Evolutionary conservation across 2,113 vertebrate genomes (phyloP).

Genomic region (Pelobates fuscus): DNA sequence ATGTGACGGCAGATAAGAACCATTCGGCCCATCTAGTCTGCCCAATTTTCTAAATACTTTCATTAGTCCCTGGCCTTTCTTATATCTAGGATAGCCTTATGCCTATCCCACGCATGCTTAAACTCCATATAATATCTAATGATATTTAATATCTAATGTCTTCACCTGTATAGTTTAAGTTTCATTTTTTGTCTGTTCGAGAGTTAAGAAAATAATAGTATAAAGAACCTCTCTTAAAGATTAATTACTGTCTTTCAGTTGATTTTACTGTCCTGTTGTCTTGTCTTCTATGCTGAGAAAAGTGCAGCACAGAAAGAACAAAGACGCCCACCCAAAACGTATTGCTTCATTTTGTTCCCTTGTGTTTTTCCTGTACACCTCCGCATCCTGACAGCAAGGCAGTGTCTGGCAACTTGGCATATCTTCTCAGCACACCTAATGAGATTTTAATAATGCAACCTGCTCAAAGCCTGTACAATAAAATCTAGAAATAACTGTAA

Average conservation of each 20-base stretch:
- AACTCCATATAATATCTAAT: too few relatives aligned
- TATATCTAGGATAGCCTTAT: too few relatives aligned
- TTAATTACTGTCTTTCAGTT: conserved; percentile 35
- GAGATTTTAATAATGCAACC: conserved; percentile 43
- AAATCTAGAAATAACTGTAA: conserved; percentile 33
- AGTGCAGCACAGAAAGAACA: conserved; percentile 33
- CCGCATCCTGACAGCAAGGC: conserved; percentile 12
- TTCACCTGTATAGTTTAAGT: too few relatives aligned
- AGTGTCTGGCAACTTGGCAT: conserved; percentile 37
- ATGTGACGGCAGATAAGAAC: too few relatives aligned
- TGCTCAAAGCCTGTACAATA: conserved; percentile 17
- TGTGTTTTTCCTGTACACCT: not conserved
- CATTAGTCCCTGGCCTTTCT: too few relatives aligned
- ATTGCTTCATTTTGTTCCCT: conserved; percentile 18
- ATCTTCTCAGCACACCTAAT: conserved; percentile 43
- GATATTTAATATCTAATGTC: too few relatives aligned
- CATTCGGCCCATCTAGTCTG: too few relatives aligned
- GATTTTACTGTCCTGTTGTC: conserved; percentile 25
- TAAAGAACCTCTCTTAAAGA: not conserved
- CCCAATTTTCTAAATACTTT: too few relatives aligned
- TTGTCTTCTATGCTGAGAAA: conserved; percentile 37
- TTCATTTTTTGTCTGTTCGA: conserved; percentile 26
- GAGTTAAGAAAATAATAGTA: conserved; percentile 48
- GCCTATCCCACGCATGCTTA: too few relatives aligned
- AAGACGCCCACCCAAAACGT: not conserved